These are phyloP conservation scores for Mastomys natalensis DNA, from an alignment of 2,113 vertebrate genomes.

Conservation along the genomic window DNA sequence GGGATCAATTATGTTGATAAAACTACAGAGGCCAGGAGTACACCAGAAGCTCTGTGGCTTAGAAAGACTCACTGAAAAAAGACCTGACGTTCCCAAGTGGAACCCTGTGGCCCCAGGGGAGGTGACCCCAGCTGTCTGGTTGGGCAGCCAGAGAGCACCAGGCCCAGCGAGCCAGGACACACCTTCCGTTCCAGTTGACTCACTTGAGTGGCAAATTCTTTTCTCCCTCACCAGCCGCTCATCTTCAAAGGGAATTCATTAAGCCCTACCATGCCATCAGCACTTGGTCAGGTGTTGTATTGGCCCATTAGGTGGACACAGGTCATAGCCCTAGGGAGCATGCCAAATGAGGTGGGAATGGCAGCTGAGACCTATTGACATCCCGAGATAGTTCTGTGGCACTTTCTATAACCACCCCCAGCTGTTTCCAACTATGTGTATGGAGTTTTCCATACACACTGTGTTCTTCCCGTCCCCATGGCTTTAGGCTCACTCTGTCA, in stretches of 20 bases:
- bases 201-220: slow-evolving; percentile 76
- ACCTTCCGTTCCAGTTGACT: slow-evolving; percentile 71
- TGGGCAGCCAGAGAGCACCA: background rate
- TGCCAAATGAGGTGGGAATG: slow-evolving; percentile 48
- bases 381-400: background rate
- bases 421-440: slow-evolving; percentile 37
- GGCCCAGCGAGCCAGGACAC: slow-evolving; percentile 50
- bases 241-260: slow-evolving; percentile 81
- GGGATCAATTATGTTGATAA: slow-evolving; percentile 77
- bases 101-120: slow-evolving; percentile 26
- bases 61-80: slow-evolving; percentile 63
- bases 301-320: slow-evolving; percentile 68
- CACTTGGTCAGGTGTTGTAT: slow-evolving; percentile 63
- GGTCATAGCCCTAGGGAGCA: background rate
- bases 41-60: slow-evolving; percentile 46
- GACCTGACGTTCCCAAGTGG: slow-evolving; percentile 52
- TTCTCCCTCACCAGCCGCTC: slow-evolving; percentile 64
- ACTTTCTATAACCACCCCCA: slow-evolving; percentile 52
- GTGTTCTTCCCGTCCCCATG: background rate
- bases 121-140: slow-evolving; percentile 62
- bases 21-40: slow-evolving; percentile 49
- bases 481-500: slow-evolving; percentile 32
- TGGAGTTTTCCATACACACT: background rate
- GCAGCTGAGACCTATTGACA: slow-evolving; percentile 57
- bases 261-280: slow-evolving; percentile 20